Evolutionary conservation across 1,140 invertebrate genomes (phyloP).

Genomic region (Drosophila nebulosa): DNA sequence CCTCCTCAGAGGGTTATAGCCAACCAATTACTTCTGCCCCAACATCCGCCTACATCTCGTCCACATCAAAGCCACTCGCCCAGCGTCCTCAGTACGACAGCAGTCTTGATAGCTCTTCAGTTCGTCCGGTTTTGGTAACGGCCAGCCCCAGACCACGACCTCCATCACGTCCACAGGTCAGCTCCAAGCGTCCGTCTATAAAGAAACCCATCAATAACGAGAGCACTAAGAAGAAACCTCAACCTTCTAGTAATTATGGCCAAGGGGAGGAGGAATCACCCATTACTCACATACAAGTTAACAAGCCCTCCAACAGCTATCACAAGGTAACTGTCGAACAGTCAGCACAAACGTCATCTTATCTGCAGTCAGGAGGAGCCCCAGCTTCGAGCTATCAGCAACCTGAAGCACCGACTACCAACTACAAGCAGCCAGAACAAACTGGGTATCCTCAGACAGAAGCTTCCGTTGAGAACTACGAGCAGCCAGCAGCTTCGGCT

Average conservation of each 20-base stretch:
- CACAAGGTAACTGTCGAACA: conserved; percentile 23
- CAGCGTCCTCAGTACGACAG: conserved; percentile 52
- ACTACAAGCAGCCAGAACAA: conserved; percentile 32
- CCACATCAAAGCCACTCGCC: conserved; percentile 23
- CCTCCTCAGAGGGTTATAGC: conserved; percentile 28
- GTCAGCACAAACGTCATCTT: not conserved
- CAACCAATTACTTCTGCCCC: conserved; percentile 30
- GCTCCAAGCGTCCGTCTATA: conserved; percentile 34
- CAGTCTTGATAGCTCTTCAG: conserved; percentile 23
- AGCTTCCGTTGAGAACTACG: conserved; percentile 24
- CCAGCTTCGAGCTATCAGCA: not conserved
- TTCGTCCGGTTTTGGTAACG: conserved; percentile 53
- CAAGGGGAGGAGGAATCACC: conserved; percentile 35
- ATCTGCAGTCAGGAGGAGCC: conserved; percentile 12
- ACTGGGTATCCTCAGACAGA: conserved; percentile 1
- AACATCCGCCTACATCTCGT: conserved; percentile 31
- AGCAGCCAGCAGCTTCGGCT: conserved; percentile 36
- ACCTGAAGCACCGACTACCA: conserved; percentile 10
- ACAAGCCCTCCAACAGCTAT: conserved; percentile 38
- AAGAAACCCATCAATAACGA: conserved; percentile 30
- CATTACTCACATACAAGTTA: conserved; percentile 51
- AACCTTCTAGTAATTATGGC: conserved; percentile 2
- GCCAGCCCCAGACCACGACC: conserved; percentile 58
- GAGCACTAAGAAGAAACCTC: conserved; percentile 38
- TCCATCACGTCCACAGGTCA: conserved; percentile 21